Percentiles rank a stretch among this genome's conserved stretches.
Evolutionary conservation across 2,888 invertebrate genomes (phyloP).

Genomic region (Platycnemis pennipes): DNA sequence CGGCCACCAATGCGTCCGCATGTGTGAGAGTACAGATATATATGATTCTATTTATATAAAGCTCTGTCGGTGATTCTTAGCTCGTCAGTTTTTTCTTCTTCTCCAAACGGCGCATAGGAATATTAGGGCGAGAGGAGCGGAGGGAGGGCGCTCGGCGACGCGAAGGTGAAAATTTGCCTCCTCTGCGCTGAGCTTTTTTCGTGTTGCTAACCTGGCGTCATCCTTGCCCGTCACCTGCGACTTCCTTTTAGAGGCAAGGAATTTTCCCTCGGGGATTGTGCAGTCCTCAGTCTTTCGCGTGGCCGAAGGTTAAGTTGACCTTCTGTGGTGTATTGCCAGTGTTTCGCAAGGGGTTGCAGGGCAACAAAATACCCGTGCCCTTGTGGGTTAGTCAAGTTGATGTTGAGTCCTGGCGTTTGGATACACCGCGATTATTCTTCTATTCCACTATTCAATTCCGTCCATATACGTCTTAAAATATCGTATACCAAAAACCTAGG

Average conservation of each 20-base stretch:
- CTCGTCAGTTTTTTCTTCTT: background rate
- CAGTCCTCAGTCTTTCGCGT: background rate
- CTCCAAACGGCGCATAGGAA: background rate
- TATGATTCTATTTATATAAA: background rate
- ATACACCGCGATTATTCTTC: background rate
- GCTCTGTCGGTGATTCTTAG: background rate
- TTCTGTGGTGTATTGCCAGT: background rate
- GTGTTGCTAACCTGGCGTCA: constrained; percentile 28
- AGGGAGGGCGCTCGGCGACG: background rate
- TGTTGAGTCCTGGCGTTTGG: background rate
- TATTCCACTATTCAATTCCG: no score
- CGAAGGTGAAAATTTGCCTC: constrained; percentile 14
- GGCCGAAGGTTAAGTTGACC: background rate
- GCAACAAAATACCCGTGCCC: background rate
- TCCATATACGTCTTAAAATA: no score
- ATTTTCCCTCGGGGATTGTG: background rate
- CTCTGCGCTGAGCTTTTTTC: background rate
- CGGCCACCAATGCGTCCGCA: background rate
- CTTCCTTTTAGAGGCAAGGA: background rate
- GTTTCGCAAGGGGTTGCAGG: background rate
- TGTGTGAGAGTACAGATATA: background rate
- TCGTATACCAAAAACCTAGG: no score
- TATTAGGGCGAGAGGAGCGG: background rate
- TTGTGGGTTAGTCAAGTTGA: background rate
- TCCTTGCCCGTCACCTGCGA: background rate